A percentile compares a stretch with the other conserved stretches of the same genome.
Conservation (phyloP, 2,888 invertebrate genomes). For the Choreutis nemorana region DNA sequence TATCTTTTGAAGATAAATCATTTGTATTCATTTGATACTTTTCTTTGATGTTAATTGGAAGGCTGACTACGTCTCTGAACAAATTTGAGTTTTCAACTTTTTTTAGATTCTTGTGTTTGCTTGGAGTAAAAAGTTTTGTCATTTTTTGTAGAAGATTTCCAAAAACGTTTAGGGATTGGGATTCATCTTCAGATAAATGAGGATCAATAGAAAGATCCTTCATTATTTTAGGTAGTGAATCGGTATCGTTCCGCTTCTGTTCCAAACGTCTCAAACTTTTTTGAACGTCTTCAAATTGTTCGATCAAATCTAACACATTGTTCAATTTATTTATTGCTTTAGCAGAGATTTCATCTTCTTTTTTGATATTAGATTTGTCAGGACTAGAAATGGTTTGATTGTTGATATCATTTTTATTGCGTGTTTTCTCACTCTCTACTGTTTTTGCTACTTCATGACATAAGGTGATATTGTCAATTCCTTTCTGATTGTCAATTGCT, state of each 20-base stretch:
- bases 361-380: conserved; percentile 8
- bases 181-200: conserved; percentile 19
- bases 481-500: conserved; percentile 31
- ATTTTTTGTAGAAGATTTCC: conserved; percentile 39
- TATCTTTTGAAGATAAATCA: conserved; percentile 48
- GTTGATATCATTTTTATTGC: conserved; percentile 3
- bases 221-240: conserved; percentile 2
- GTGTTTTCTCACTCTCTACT: conserved; percentile 10
- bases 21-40: too few relatives aligned
- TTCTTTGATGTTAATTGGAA: conserved; percentile 3
- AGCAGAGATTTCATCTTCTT: conserved; percentile 12
- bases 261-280: conserved; percentile 7
- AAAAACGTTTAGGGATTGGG: conserved; percentile 26
- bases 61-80: conserved; percentile 16
- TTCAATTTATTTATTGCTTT: conserved; percentile 33
- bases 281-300: conserved; percentile 35
- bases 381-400: conserved; percentile 1
- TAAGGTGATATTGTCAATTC: conserved; percentile 29
- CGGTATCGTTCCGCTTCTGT: conserved; percentile 1
- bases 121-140: conserved; percentile 38
- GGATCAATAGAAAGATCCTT: not conserved
- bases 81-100: conserved; percentile 22
- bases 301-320: conserved; percentile 33
- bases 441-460: conserved; percentile 30
- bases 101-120: conserved; percentile 20